Evolutionary conservation across 2,113 vertebrate species (phyloP), one percentile per base, ranked within the genome.

Genomic region (Collichthys lucidus): DNA sequence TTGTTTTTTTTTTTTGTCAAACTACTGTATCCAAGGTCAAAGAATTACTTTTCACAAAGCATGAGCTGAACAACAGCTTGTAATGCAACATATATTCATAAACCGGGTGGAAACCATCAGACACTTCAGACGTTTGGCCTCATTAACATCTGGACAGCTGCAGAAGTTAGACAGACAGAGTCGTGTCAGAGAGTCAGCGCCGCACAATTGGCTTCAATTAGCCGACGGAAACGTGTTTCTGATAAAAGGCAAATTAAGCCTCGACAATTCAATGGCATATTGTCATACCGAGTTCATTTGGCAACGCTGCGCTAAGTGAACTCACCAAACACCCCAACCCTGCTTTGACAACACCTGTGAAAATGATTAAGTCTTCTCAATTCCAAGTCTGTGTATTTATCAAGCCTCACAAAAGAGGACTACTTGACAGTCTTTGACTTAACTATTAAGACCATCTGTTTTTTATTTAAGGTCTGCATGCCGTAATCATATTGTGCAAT

Each of bases 151-250:
- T 64, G 66, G 63, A 74, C 90, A 88, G 87, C 87, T 80, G 79
- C 65, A 77, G 72, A 85, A 71, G 71, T 77, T 63, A 67, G 65
- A 76, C 74, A 84, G 82, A 77, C 74, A 72, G 78, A 79, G 68
- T 56, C 1, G 60, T 61, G 78, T 79, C 77, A 52, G 62, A 50
- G 59, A 77, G 46, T 46, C 81, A 65, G 31, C 1, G 35, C 75
- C 49, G 65, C 74, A 52, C 64, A n/a, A 84, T 83, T 85, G 86
- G 81, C 84, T 86, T 79, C 70, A 88, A 88, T 87, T 84, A 88
- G 77, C 56, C 12, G 1, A 77, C 44, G 64, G 82, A 83, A 91
- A 88, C 64, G 46, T 82, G 77, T 78, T 86, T 86, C 67, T 66
- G 60, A 81, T 84, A 67, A 83, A 85, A 85, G 57, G 55, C 16